A percentile compares a stretch with the other conserved stretches of the same genome.
Evolutionary conservation across 2,113 vertebrate species (phyloP).

Genomic region (Heptranchias perlo): DNA sequence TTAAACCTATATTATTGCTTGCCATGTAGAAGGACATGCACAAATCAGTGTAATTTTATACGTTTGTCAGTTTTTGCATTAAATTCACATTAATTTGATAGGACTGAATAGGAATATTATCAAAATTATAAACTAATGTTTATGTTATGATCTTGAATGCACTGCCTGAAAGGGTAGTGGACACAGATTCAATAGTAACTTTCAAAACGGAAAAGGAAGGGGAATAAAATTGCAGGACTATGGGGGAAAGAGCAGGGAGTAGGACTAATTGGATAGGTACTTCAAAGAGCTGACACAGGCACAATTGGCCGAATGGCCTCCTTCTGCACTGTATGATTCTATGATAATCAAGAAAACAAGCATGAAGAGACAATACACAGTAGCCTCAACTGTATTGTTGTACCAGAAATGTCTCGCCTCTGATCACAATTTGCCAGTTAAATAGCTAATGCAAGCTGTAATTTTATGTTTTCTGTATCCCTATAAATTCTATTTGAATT

Average conservation of each 20-base stretch:
- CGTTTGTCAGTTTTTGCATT: background rate
- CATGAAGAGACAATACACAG: background rate
- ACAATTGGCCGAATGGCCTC: no score
- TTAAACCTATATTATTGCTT: background rate
- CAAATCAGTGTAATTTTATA: background rate
- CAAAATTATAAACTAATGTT: background rate
- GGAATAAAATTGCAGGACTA: no score
- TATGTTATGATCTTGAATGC: no score
- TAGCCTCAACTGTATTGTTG: background rate
- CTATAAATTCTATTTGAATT: background rate
- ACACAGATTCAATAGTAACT: no score
- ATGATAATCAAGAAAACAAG: background rate
- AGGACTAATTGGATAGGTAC: no score
- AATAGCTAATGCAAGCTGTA: constrained; percentile 7
- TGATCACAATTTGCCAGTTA: background rate
- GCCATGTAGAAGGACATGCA: background rate
- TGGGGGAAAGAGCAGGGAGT: no score
- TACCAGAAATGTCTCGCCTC: background rate
- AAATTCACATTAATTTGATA: background rate
- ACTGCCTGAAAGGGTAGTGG: no score
- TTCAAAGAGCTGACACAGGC: no score
- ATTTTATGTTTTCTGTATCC: background rate
- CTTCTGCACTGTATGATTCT: no score
- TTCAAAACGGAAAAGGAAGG: no score
- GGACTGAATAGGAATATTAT: background rate